Conservation (phyloP, 2,797 vertebrate species). For the Chromis chromis region DNA sequence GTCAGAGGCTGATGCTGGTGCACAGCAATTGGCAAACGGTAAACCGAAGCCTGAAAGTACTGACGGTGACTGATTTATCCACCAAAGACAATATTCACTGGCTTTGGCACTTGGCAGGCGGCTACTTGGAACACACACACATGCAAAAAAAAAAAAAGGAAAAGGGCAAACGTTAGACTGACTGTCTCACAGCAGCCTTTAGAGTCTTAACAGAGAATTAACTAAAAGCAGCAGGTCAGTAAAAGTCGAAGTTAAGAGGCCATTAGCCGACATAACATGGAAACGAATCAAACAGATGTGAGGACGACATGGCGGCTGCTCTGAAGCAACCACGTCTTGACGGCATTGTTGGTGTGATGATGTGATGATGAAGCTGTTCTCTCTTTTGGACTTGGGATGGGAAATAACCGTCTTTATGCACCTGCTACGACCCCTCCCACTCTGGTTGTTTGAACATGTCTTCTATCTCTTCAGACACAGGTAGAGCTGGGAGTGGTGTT, state of each 20-base stretch:
- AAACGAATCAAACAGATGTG: slow-evolving; percentile 16
- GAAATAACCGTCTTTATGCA: not conserved
- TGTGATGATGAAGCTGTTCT: slow-evolving; percentile 44
- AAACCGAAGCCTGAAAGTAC: not conserved
- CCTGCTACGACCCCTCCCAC: too few relatives aligned
- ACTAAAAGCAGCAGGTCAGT: not conserved
- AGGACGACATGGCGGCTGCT: slow-evolving; percentile 9
- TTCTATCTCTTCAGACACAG: too few relatives aligned
- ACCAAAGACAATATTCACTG: not conserved
- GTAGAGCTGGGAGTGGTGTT: too few relatives aligned
- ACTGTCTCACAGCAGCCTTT: not conserved
- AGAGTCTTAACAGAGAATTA: not conserved
- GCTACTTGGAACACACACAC: slow-evolving; percentile 17
- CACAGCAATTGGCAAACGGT: not conserved
- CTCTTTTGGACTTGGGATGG: slow-evolving; percentile 9
- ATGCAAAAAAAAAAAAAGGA: not conserved
- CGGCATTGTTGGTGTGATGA: slow-evolving; percentile 1
- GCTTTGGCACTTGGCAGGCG: slow-evolving; percentile 19
- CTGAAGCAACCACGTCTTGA: slow-evolving; percentile 1
- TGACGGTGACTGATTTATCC: not conserved
- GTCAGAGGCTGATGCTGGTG: not conserved
- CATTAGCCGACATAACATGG: not conserved
- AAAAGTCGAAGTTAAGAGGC: not conserved
- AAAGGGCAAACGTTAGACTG: not conserved
- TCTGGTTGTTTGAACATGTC: too few relatives aligned